Conservation (phyloP, 2,888 invertebrate species). For the Trissoscelio sp. region DNA sequence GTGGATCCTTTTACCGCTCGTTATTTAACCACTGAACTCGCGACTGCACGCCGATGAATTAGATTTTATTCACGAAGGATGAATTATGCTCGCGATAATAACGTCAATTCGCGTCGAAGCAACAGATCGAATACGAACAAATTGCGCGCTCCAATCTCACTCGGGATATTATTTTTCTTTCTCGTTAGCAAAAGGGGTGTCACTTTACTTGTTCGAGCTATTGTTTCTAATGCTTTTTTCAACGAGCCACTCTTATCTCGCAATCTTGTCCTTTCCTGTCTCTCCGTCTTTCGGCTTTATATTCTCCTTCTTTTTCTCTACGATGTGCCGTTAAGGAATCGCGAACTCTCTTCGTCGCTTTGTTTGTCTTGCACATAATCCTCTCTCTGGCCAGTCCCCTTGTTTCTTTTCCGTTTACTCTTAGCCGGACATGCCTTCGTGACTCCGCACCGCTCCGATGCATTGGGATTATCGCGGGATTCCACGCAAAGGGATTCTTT, state of each 20-base stretch:
- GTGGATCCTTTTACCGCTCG: constrained; percentile 72
- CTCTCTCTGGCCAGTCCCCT: constrained; percentile 54
- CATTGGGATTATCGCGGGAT: constrained; percentile 64
- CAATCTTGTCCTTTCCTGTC: constrained; percentile 50
- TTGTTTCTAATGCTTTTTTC: constrained; percentile 64
- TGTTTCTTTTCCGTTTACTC: constrained; percentile 68
- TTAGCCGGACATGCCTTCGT: constrained; percentile 68
- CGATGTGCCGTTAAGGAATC: constrained; percentile 68
- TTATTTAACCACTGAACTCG: constrained; percentile 75
- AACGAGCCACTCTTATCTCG: constrained; percentile 61
- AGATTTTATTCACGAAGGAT: constrained; percentile 74
- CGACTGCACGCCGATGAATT: constrained; percentile 71
- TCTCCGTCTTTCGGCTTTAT: constrained; percentile 54
- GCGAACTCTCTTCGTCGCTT: constrained; percentile 65
- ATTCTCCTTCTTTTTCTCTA: constrained; percentile 58
- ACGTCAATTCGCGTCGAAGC: constrained; percentile 53
- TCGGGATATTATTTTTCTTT: constrained; percentile 32
- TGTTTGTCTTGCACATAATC: constrained; percentile 69
- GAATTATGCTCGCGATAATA: constrained; percentile 75
- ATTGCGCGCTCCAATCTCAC: neutral
- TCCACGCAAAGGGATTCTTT: constrained; percentile 65
- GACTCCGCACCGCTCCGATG: constrained; percentile 57
- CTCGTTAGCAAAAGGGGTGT: constrained; percentile 47
- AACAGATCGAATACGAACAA: constrained; percentile 38
- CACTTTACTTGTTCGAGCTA: constrained; percentile 62